Base-by-base conservation (phyloP, 2,888 invertebrate species). In the Lithodes maja region DNA sequence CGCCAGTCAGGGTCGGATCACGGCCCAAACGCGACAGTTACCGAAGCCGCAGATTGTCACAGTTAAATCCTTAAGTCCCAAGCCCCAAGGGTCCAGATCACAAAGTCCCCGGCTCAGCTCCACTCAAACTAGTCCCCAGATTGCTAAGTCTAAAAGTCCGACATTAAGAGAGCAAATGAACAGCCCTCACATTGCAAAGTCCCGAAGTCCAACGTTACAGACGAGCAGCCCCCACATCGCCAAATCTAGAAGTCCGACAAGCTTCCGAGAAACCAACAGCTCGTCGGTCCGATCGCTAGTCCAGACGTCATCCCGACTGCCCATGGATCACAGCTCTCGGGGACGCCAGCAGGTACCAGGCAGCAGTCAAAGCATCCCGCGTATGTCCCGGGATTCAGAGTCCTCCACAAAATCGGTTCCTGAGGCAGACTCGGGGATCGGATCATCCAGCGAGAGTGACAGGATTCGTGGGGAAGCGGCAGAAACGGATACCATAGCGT, bases 361-460 rank as follows among this genome's bases (percentile, higher is more conserved):
- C 69, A 81, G 12, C 49, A 75, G 75, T 75, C 81, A 74, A 2
- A 69, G 74, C 33, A 68, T 74, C 7, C 83, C 85, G 33, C 69
- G 88, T 3, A 78, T 83, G 0, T 90, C 90, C n/a, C 75, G 88
- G 53, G 90, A 90, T 69, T 88, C 88, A 1, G 90, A 90, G 17
- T 86, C 88, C 50, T 91, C 91, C 1, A 88, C 75, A 12, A 91
- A 81, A 78, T 91, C 91, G 3, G 69, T 69, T 49, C 79, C 81
- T 7, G 89, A 89, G 17, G 81, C 82, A n/a, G 91, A 91, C 71
- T 91, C 91, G 15, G 91, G 91, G 2, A 71, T 91, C 12, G 91
- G 91, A 33, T 91, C 91, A 5, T 91, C 91, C 0, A 88, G 83
- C 33, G 91, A 91, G 74, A 90, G 91, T 74, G 91, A 91, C 54